Conservation (phyloP, 1,140 invertebrate species). For the Brachionus paranguensis region DNA sequence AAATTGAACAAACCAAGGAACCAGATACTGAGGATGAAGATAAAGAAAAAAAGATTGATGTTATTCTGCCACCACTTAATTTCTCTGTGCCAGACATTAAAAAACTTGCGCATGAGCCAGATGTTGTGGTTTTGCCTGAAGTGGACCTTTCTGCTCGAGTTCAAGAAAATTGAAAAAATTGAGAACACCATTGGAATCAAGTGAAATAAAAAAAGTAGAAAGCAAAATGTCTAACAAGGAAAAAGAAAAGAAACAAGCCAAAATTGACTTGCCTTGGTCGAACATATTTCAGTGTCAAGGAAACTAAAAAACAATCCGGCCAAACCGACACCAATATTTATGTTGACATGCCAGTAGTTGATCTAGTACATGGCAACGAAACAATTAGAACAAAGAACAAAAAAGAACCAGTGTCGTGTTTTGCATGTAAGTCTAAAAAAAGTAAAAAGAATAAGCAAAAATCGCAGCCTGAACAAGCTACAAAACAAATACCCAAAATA, state of each 20-base stretch:
- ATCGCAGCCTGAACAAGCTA: not conserved
- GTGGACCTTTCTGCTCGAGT: not conserved
- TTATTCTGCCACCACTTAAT: too few relatives aligned
- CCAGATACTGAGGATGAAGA: not conserved
- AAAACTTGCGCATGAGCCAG: not conserved
- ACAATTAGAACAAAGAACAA: not conserved
- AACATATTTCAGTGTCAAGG: not conserved
- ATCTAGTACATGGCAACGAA: not conserved
- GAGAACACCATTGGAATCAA: not conserved
- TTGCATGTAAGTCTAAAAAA: not conserved
- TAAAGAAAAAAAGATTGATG: not conserved
- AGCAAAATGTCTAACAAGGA: not conserved
- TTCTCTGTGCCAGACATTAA: not conserved
- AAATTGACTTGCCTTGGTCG: slow-evolving; percentile 7
- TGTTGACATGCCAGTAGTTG: slow-evolving; percentile 1
- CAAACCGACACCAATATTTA: not conserved
- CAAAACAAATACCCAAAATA: not conserved
- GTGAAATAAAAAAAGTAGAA: not conserved
- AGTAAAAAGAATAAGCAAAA: not conserved
- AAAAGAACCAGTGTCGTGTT: not conserved
- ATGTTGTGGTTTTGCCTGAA: slow-evolving; percentile 32
- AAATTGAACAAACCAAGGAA: not conserved
- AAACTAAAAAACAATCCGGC: not conserved
- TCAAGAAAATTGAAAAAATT: not conserved
- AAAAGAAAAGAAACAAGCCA: not conserved